Conservation (phyloP, 2,113 vertebrate genomes). For the Trogon melanurus region DNA sequence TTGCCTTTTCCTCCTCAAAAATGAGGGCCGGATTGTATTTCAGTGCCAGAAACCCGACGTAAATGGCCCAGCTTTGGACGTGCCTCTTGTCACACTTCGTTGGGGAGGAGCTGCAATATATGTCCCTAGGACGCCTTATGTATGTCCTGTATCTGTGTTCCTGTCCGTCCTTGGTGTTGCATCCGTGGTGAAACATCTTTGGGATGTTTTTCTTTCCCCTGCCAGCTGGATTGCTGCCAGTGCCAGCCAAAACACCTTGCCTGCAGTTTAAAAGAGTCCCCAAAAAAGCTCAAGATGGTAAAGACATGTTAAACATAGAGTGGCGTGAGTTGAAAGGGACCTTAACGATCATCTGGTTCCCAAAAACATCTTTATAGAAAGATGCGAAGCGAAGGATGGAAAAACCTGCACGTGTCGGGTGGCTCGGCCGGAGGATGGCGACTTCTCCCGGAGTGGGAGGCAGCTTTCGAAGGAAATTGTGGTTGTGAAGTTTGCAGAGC, state of each 20-base stretch:
- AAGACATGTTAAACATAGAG: background rate
- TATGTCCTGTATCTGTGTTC: background rate
- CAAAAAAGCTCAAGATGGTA: background rate
- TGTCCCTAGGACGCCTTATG: background rate
- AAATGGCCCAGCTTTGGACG: background rate
- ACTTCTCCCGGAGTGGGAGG: background rate
- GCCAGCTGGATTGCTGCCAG: background rate
- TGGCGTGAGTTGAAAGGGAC: too few species aligned
- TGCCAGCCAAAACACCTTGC: background rate
- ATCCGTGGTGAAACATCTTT: too few species aligned
- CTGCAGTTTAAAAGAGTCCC: background rate
- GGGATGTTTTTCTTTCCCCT: background rate
- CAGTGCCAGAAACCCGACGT: background rate
- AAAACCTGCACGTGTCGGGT: background rate
- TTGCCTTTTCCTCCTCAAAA: background rate
- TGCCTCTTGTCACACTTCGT: background rate
- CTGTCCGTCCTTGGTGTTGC: accelerated
- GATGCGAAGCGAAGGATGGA: background rate
- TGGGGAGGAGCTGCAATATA: background rate
- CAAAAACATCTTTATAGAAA: background rate
- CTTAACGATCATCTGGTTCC: too few species aligned
- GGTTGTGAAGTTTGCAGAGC: background rate
- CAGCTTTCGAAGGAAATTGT: background rate
- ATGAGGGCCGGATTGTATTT: background rate
- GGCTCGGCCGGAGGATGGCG: background rate